Percentiles rank a stretch among this genome's conserved stretches.
phyloP scores from a whole-genome alignment of 2,113 vertebrate genomes.

The Boulengeromyrus knoepffleri region DNA sequence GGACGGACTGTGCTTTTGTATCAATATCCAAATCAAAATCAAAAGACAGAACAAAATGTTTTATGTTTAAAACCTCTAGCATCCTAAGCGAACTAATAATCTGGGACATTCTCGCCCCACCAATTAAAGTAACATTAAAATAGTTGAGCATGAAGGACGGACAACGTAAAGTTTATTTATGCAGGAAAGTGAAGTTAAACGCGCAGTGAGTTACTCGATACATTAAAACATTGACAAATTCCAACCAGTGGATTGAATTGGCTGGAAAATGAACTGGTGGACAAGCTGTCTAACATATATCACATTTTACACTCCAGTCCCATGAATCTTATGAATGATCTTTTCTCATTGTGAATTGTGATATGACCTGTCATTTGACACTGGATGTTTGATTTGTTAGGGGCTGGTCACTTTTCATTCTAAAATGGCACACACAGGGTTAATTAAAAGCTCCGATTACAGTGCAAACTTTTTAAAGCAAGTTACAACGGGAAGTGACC shows the following conservation, averaged over 20 bases:
- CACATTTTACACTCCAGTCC: not conserved
- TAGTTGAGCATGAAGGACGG: not conserved
- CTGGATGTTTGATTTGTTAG: not conserved
- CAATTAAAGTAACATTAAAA: not conserved
- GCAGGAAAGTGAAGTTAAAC: not conserved
- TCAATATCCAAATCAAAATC: not conserved
- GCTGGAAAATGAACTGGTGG: not conserved
- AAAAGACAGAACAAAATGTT: not conserved
- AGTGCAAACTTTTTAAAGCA: not conserved
- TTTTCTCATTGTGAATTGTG: not conserved
- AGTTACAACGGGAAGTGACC: not conserved
- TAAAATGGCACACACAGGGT: not conserved
- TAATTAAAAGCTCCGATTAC: not conserved
- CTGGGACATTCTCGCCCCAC: not conserved
- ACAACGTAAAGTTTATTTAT: not conserved
- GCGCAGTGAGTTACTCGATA: not conserved
- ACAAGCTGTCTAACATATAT: not conserved
- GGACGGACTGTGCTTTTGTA: not conserved
- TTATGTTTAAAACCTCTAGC: not conserved
- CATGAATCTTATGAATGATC: not conserved
- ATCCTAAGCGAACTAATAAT: not conserved
- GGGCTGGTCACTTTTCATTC: not conserved
- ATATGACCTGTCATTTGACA: not conserved
- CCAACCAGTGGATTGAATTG: not conserved
- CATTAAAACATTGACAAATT: not conserved